Conservation (phyloP, 1,140 invertebrate genomes). For the Listronotus oregonensis region DNA sequence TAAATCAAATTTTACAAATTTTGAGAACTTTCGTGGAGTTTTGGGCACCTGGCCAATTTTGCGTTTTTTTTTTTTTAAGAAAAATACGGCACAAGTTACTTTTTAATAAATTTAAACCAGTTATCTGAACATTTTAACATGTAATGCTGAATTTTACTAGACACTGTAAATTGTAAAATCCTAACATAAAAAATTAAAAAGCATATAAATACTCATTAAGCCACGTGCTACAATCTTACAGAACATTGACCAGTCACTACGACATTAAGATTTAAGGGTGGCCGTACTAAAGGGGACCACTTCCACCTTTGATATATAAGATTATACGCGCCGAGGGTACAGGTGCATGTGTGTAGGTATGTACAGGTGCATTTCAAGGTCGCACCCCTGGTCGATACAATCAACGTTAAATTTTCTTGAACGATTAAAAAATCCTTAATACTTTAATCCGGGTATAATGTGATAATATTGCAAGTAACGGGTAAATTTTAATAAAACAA, state of each 20-base stretch:
- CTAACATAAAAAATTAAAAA: no score
- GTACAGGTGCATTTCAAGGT: conserved; percentile 48
- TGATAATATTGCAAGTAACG: background rate
- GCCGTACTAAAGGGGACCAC: conserved; percentile 17
- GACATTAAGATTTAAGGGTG: conserved; percentile 27
- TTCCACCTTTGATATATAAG: conserved; percentile 35
- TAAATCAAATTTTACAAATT: no score
- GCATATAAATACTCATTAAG: background rate
- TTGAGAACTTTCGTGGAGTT: no score
- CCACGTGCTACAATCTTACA: conserved; percentile 21
- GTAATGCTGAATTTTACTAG: no score
- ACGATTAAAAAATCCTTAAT: conserved; percentile 17
- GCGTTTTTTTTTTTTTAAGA: no score
- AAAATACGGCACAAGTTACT: no score
- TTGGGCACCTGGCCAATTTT: no score
- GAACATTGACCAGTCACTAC: conserved; percentile 20
- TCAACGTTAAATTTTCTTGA: conserved; percentile 10
- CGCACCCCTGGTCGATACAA: conserved; percentile 35
- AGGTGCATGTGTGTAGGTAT: conserved; percentile 41
- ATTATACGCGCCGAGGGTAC: conserved; percentile 32
- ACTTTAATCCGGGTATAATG: conserved; percentile 3
- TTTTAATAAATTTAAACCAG: no score
- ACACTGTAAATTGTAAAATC: no score
- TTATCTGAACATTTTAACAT: no score
- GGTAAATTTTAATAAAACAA: background rate